Base-by-base conservation (phyloP, 2,113 vertebrate genomes). In the Petromus typicus region DNA sequence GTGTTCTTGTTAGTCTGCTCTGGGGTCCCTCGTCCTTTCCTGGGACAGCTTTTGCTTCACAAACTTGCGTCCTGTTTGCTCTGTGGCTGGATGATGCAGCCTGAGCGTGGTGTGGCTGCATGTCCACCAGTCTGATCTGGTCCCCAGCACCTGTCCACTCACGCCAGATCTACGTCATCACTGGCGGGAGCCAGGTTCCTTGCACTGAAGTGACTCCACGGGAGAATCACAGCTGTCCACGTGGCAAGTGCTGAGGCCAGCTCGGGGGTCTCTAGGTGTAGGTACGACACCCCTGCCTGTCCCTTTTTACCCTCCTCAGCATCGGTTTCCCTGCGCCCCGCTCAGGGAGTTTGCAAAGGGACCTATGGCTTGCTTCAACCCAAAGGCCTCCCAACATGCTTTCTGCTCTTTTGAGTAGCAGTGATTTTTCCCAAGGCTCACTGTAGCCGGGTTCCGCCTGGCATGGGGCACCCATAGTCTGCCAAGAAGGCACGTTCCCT, bases 51-150 rank as follows among this genome's bases (percentile, higher is more conserved):
- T 37, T 43, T 9, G 43, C 32, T n/a, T 8, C 3, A 25, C 4
- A 22, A 34, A 20, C 45, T 37, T 61, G 10, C 3, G 5, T 59
- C 13, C 3, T 45, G 14, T 32, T 32, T 23, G 8, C 11, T 1
- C 5, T 18, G 10, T 37, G 45, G 37, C 23, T 37, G 64, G 89
- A 11, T 81, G 61, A 45, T 0, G 0, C 10, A 16, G 16, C 25
- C 0, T 18, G 61, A 7, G 10, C 0, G 4, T 9, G 30, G 37
- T 25, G 40, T 84, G 69, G 51, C 27, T 20, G 1, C 0, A 0
- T 3, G 37, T 54, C 7, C 40, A 7, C 10, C 37, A 56, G 56
- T 86, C n/a, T 37, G 30, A 14, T 32, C n/a, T 64, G 82, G 25
- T 25, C 37, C 45, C 59, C n/a, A n/a, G 9, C 7, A 5, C 11